These are phyloP conservation scores for Hylomyscus alleni DNA, from an alignment of 2,797 vertebrate species.

Conservation along the genomic window DNA sequence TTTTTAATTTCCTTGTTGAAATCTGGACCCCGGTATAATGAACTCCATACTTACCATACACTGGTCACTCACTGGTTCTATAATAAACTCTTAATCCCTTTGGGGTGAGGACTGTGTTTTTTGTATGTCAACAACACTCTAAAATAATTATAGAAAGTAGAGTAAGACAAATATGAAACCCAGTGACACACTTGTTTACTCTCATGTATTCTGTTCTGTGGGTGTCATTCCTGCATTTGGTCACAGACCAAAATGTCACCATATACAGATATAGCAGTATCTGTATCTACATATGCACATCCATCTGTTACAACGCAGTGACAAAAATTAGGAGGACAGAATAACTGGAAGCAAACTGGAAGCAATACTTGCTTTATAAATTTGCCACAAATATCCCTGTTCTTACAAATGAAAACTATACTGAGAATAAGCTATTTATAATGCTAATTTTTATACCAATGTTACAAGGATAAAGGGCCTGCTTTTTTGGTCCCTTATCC, in stretches of 20 bases:
- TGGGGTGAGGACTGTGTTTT: not conserved
- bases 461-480: not conserved
- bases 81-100: not conserved
- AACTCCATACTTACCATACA: not conserved
- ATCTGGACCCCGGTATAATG: not conserved
- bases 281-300: not conserved
- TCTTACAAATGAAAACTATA: slow-evolving; percentile 9
- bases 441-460: not conserved
- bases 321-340: slow-evolving; percentile 13
- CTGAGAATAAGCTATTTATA: not conserved
- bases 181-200: not conserved
- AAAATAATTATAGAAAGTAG: not conserved
- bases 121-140: not conserved
- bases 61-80: not conserved
- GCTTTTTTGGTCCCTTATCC: slow-evolving; percentile 2
- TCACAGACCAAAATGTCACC: not conserved
- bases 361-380: not conserved
- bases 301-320: not conserved
- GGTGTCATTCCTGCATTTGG: not conserved
- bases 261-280: too few relatives aligned
- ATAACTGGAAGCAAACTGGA: not conserved
- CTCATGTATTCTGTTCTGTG: not conserved
- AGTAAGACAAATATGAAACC: not conserved
- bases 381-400: not conserved
- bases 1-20: not conserved